Base-by-base conservation (phyloP, 2,113 vertebrate species). In the Thamnaconus septentrionalis region DNA sequence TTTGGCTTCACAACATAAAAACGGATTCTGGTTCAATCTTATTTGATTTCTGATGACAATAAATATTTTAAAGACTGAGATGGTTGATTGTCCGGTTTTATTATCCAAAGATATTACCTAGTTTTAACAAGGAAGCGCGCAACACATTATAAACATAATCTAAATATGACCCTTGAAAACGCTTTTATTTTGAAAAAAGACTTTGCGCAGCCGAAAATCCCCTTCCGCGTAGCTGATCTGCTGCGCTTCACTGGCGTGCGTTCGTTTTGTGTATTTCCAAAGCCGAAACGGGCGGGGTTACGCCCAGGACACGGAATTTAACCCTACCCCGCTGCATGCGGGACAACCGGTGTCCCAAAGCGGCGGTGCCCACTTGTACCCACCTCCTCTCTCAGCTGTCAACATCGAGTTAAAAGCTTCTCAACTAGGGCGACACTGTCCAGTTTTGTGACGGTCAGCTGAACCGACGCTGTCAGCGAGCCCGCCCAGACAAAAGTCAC, bases 311-410 rank as follows among this genome's bases (percentile, higher is more conserved):
- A 31, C 18, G 18, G 18, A 31, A 31, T 31, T 31, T 31, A 18
- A 41, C 2, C 1, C 31, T 7, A 4, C 41, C 42, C 40, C 7
- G 46, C 18, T 11, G 7, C 4, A 6, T 1, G 4, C 1, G 50
- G 63, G 54, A 63, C 47, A n/a, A 8, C 10, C 3, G 5, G 31
- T 8, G n/a, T 7, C 0, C 0, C n/a, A 85, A 83, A 90, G 75
- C 81, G 75, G 87, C n/a, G 5, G 39, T 0, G 71, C 62, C 9
- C 12, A 4, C 18, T 31, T 31, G 18, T 31, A 31, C 18, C 18
- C 18, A 1, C 10, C n/a, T 31, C 41, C 78, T 81, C 71, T 75
- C 72, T 56, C 18, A 61, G 54, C 67, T 76, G 72, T 73, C 69
- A 76, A 67, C 75, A 70, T 42, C 66, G 40, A 61, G 43, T 53